These are phyloP conservation scores for Copsychus sechellarum DNA, from an alignment of 2,113 vertebrate species.

Conservation along the genomic window DNA sequence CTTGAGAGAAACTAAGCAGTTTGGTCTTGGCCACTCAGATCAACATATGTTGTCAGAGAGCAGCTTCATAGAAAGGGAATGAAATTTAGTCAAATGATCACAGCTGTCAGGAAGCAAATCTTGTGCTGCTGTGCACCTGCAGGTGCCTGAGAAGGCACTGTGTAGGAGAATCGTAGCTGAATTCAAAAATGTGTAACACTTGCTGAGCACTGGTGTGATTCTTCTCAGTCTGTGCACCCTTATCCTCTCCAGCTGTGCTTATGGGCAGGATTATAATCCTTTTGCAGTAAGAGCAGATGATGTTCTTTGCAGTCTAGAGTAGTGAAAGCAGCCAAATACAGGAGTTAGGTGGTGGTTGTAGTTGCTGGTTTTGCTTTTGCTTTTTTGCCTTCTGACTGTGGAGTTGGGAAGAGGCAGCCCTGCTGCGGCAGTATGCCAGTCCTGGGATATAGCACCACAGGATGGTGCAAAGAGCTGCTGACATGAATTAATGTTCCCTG, in stretches of 20 bases:
- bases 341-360: not conserved
- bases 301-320: not conserved
- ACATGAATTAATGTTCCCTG: slow-evolving; percentile 5
- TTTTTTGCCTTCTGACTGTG: not conserved
- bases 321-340: not conserved
- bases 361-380: not conserved
- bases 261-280: not conserved
- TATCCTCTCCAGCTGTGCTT: not conserved
- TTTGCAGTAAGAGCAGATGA: not conserved
- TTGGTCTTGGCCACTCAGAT: not conserved
- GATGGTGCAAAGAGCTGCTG: slow-evolving; percentile 1
- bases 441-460: not conserved
- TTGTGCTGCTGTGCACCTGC: not conserved
- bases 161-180: not conserved
- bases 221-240: not conserved
- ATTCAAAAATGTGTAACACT: not conserved
- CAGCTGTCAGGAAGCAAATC: not conserved
- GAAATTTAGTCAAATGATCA: not conserved
- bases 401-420: not conserved
- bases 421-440: not conserved
- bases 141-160: not conserved
- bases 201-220: not conserved
- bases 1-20: not conserved
- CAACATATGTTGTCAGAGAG: fast-evolving
- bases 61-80: not conserved